Evolutionary conservation across 1,140 invertebrate genomes (phyloP).

Genomic region (Saxidomus purpurata): DNA sequence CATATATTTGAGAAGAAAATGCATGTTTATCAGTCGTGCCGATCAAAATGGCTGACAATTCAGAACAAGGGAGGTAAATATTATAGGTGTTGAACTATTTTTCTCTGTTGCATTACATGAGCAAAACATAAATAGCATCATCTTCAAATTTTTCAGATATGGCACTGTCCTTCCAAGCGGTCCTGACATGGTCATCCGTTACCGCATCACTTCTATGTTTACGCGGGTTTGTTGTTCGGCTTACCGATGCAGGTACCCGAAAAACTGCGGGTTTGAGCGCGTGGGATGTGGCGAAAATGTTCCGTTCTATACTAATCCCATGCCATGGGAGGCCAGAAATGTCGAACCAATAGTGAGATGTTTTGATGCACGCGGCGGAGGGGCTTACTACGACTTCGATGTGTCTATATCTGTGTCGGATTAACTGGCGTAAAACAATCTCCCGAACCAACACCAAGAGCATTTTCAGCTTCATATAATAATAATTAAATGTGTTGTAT

Average conservation of each 20-base stretch:
- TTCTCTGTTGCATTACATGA: too few species aligned
- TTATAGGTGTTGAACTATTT: too few species aligned
- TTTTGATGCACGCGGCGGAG: not conserved
- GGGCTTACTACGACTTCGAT: not conserved
- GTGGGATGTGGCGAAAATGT: not conserved
- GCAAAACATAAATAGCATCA: too few species aligned
- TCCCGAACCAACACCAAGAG: too few species aligned
- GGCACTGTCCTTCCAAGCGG: not conserved
- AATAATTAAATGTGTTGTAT: too few species aligned
- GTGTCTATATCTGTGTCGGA: too few species aligned
- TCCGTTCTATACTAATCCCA: not conserved
- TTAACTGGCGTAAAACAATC: too few species aligned
- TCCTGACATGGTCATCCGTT: not conserved
- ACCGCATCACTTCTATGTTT: not conserved
- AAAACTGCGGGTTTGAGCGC: not conserved
- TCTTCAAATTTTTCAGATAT: not conserved
- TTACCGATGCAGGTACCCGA: not conserved
- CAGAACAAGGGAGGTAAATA: too few species aligned
- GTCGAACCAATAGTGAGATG: not conserved
- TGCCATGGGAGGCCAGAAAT: not conserved
- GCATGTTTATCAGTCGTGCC: too few species aligned
- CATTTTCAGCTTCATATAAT: constrained; percentile 56
- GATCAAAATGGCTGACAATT: too few species aligned
- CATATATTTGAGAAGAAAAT: too few species aligned
- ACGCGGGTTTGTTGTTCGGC: not conserved